Evolutionary conservation across 1,140 invertebrate genomes (phyloP).

Genomic region (Aphis gossypii): DNA sequence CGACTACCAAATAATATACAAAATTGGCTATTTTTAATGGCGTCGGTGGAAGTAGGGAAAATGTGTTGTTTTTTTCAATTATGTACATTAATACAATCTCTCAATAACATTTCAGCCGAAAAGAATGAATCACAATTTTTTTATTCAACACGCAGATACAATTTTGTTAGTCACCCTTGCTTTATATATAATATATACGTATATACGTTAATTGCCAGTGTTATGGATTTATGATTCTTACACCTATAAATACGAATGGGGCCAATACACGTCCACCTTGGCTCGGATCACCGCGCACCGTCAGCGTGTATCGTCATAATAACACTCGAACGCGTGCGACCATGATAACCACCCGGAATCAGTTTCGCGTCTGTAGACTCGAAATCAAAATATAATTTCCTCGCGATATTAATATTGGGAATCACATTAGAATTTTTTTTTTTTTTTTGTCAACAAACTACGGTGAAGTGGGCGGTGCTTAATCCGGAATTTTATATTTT

Average conservation of each 20-base stretch:
- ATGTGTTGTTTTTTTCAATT: background rate
- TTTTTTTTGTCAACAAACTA: background rate
- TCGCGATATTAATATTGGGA: background rate
- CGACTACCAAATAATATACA: too few species aligned
- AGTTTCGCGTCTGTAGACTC: background rate
- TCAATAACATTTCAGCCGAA: too few species aligned
- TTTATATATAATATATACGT: background rate
- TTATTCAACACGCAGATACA: too few species aligned
- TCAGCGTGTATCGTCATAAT: background rate
- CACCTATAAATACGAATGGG: background rate
- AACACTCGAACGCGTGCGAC: background rate
- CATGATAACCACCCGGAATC: background rate
- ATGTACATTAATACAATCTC: too few species aligned
- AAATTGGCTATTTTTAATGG: too few species aligned
- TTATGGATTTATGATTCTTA: background rate
- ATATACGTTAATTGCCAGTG: background rate
- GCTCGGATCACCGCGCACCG: background rate
- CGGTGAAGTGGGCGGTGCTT: background rate
- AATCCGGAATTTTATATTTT: background rate
- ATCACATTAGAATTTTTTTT: background rate
- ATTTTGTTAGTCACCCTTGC: background rate
- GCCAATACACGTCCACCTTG: slow-evolving; percentile 4
- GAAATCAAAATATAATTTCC: background rate
- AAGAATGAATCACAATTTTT: too few species aligned
- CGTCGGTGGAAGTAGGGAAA: background rate